phyloP scores from a whole-genome alignment of 2,888 invertebrate genomes.

The Archips xylosteana region DNA sequence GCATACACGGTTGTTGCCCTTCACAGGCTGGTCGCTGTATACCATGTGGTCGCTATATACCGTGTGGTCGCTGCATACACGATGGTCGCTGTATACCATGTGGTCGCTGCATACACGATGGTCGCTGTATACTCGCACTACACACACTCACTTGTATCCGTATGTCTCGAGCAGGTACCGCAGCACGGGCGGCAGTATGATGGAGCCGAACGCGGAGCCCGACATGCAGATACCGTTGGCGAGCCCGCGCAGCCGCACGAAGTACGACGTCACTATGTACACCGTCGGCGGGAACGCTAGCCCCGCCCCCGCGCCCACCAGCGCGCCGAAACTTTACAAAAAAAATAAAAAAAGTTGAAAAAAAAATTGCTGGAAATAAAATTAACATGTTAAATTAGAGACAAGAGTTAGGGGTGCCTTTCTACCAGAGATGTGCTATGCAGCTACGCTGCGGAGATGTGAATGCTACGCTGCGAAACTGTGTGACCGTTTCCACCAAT shows the following conservation, averaged over 20 bases:
- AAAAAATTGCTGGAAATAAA: slow-evolving; percentile 39
- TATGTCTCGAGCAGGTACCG: slow-evolving; percentile 89
- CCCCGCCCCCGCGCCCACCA: slow-evolving; percentile 94
- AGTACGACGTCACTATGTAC: slow-evolving; percentile 95
- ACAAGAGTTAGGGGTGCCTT: no score
- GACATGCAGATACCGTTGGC: slow-evolving; percentile 96
- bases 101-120: neutral
- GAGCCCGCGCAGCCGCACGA: slow-evolving; percentile 90
- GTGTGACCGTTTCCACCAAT: no score
- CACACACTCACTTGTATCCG: slow-evolving; percentile 88
- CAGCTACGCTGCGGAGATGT: no score
- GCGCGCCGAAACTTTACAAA: slow-evolving; percentile 89
- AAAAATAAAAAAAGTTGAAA: neutral
- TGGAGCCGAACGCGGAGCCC: slow-evolving; percentile 94
- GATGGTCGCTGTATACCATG: neutral
- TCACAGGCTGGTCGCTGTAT: no score
- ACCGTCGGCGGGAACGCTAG: slow-evolving; percentile 95
- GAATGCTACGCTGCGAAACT: no score
- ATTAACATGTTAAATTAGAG: no score
- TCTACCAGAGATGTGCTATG: no score
- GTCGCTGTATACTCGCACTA: no score
- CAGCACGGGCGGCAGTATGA: slow-evolving; percentile 92
- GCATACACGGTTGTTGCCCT: no score
- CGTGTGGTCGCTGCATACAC: no score
- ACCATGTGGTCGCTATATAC: no score